phyloP scores from a whole-genome alignment of 2,888 invertebrate species.

The Apotomis turbidana region DNA sequence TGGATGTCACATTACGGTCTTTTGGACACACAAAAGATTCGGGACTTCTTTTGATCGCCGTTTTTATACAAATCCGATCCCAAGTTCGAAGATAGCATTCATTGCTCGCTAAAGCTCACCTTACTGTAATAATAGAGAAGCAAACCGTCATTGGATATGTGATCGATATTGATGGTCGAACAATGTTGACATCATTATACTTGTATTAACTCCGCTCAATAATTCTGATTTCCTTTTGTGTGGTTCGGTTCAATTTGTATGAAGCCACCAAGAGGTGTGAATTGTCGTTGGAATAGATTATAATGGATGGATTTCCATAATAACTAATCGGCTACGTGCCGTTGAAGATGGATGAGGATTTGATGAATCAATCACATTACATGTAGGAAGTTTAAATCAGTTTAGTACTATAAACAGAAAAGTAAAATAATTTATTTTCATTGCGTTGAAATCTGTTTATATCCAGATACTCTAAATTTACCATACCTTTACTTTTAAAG shows the following conservation, averaged over 20 bases:
- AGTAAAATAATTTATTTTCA: too few species aligned
- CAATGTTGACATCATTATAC: slow-evolving; percentile 28
- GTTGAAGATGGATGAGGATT: slow-evolving; percentile 18
- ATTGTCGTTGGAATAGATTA: slow-evolving; percentile 57
- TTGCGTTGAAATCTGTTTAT: too few species aligned
- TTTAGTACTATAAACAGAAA: too few species aligned
- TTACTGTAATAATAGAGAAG: neutral
- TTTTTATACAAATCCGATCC: slow-evolving; percentile 39
- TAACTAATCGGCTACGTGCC: slow-evolving; percentile 23
- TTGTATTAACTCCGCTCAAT: slow-evolving; percentile 28
- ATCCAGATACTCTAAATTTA: too few species aligned
- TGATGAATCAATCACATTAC: slow-evolving; percentile 26
- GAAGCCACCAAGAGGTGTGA: slow-evolving; percentile 50
- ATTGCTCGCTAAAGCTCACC: neutral
- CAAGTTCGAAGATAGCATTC: neutral
- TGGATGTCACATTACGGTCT: slow-evolving; percentile 73
- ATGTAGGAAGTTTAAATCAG: neutral
- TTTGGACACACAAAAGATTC: slow-evolving; percentile 58
- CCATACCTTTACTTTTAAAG: too few species aligned
- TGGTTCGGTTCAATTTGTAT: slow-evolving; percentile 35
- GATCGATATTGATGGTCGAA: neutral
- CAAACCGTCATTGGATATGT: slow-evolving; percentile 5
- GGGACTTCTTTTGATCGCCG: slow-evolving; percentile 60
- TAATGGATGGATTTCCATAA: slow-evolving; percentile 44
- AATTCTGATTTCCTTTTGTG: slow-evolving; percentile 25